These are phyloP conservation scores for Muscidifurax raptorellus DNA, from an alignment of 1,140 invertebrate species.

Conservation along the genomic window DNA sequence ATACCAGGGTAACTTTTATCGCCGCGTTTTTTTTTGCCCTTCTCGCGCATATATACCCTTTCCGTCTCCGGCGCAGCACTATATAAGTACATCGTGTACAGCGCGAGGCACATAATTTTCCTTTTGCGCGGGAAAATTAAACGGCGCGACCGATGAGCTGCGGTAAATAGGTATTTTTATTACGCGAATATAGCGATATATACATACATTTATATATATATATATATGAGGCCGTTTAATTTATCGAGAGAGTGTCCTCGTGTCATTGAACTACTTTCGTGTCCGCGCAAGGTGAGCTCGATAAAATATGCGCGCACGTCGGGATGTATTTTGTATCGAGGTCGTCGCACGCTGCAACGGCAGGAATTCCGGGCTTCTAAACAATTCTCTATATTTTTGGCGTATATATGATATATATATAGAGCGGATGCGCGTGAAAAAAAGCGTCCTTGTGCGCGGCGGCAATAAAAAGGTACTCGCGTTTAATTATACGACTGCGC, in stretches of 20 bases:
- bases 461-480: not conserved
- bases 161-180: no score
- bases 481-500: no score
- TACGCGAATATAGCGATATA: no score
- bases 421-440: not conserved
- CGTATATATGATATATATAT: no score
- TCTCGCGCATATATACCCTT: not conserved
- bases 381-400: no score
- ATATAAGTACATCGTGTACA: no score
- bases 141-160: not conserved
- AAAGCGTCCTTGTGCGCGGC: not conserved
- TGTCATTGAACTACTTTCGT: not conserved
- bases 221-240: not conserved
- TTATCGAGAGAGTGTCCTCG: not conserved
- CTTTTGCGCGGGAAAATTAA: conserved; percentile 6
- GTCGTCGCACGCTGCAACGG: not conserved
- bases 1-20: conserved; percentile 12
- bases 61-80: not conserved
- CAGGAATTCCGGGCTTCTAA: no score
- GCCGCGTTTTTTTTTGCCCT: not conserved
- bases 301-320: not conserved
- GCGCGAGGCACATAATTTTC: no score
- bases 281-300: not conserved
- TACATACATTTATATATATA: no score
- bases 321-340: not conserved